A percentile compares a stretch with the other conserved stretches of the same genome.
These are phyloP conservation scores for Lasioglossum pauxillum DNA, from an alignment of 2,888 invertebrate genomes.

Conservation along the genomic window DNA sequence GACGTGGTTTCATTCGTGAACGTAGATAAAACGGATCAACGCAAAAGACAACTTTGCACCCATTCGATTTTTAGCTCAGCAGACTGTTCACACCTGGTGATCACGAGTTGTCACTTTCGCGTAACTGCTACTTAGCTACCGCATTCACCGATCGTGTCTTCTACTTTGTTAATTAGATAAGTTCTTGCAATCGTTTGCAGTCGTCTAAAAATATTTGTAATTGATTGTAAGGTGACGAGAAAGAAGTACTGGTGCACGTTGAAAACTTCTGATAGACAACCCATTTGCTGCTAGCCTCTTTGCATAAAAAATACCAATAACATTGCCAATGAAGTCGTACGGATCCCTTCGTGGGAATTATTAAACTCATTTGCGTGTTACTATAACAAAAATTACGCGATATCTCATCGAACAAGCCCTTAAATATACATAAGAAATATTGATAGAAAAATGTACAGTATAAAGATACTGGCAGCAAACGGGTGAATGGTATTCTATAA, in stretches of 20 bases:
- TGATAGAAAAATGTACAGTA: background rate
- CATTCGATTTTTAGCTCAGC: slow-evolving; percentile 45
- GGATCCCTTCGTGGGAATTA: background rate
- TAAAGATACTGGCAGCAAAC: background rate
- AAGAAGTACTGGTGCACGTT: background rate
- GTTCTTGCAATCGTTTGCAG: background rate
- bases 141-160: background rate
- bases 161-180: background rate
- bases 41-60: slow-evolving; percentile 58
- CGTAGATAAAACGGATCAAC: slow-evolving; percentile 29
- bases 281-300: background rate
- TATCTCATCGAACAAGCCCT: background rate
- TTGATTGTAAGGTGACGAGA: background rate
- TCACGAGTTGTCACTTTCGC: background rate
- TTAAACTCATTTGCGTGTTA: background rate
- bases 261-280: background rate
- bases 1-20: background rate
- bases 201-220: background rate
- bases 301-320: background rate
- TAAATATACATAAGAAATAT: background rate
- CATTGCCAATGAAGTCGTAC: too few species aligned
- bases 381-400: background rate
- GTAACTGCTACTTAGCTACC: background rate
- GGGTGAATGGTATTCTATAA: background rate
- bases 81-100: background rate